A percentile compares a stretch with the other conserved stretches of the same genome.
phyloP scores from a whole-genome alignment of 2,797 vertebrate genomes.

The Spinus pinus region DNA sequence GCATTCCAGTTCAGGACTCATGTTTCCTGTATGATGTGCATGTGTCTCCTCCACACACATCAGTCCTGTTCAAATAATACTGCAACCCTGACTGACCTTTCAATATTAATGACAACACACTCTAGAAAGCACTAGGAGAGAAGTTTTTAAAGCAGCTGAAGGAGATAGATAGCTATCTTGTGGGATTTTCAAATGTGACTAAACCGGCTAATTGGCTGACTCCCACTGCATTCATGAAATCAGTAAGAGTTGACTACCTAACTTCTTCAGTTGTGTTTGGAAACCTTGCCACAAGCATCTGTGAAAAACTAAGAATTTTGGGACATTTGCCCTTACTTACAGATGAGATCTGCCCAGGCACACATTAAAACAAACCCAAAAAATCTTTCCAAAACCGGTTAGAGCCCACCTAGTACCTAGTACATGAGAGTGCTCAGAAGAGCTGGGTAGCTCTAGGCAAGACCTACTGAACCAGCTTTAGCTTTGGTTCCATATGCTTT shows the following conservation, averaged over 20 bases:
- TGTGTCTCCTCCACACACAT: slow-evolving; percentile 40
- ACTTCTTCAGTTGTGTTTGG: not conserved
- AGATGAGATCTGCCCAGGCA: not conserved
- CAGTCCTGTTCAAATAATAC: slow-evolving; percentile 21
- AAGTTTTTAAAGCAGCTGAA: slow-evolving; percentile 12
- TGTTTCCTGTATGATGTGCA: slow-evolving; percentile 35
- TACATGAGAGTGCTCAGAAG: not conserved
- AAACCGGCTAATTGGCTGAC: not conserved
- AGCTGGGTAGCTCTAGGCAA: not conserved
- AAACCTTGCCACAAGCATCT: not conserved
- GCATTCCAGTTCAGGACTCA: slow-evolving; percentile 1
- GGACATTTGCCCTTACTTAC: not conserved
- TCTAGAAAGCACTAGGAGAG: slow-evolving; percentile 17
- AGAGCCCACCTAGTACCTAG: not conserved
- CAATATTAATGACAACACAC: slow-evolving; percentile 31
- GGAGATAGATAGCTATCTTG: not conserved
- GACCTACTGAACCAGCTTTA: not conserved
- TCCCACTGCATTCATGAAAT: slow-evolving; percentile 25
- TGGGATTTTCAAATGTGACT: not conserved
- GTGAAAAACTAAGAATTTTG: not conserved
- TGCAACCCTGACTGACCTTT: slow-evolving; percentile 52
- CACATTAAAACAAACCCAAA: not conserved
- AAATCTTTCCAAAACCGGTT: not conserved
- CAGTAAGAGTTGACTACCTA: not conserved
- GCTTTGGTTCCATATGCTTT: not conserved